Conservation (phyloP, 2,797 vertebrate genomes). For the Ceryle rudis region DNA sequence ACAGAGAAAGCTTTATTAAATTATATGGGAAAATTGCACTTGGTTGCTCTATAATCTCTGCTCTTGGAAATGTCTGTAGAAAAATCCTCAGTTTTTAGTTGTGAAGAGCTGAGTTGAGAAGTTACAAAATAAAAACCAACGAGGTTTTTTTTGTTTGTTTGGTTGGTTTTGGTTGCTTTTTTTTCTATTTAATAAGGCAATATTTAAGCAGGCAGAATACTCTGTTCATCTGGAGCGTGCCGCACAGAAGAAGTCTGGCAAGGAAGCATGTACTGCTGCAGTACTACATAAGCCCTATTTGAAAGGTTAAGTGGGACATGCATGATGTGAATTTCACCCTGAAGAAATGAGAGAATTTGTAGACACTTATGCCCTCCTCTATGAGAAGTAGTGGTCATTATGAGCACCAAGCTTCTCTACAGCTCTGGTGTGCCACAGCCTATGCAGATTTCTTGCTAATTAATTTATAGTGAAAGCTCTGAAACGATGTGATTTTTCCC, state of each 20-base stretch:
- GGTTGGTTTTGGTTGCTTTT: not conserved
- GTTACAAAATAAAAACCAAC: not conserved
- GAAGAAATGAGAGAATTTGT: not conserved
- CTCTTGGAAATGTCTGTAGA: not conserved
- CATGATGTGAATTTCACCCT: not conserved
- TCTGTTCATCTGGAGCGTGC: not conserved
- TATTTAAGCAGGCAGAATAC: not conserved
- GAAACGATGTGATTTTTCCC: not conserved
- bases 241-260: not conserved
- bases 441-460: not conserved
- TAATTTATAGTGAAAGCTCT: not conserved
- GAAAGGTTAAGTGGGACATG: slow-evolving; percentile 27
- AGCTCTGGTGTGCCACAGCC: not conserved
- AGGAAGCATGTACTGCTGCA: not conserved
- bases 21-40: not conserved
- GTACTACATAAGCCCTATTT: not conserved
- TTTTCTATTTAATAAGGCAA: not conserved
- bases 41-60: not conserved
- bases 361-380: not conserved
- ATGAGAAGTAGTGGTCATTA: not conserved
- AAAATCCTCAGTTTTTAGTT: not conserved
- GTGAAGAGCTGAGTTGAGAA: not conserved
- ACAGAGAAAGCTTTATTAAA: slow-evolving; percentile 16
- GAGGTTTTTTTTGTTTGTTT: not conserved
- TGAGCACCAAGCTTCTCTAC: not conserved